Conservation (phyloP, 2,888 invertebrate genomes). For the Ametastegia equiseti region DNA sequence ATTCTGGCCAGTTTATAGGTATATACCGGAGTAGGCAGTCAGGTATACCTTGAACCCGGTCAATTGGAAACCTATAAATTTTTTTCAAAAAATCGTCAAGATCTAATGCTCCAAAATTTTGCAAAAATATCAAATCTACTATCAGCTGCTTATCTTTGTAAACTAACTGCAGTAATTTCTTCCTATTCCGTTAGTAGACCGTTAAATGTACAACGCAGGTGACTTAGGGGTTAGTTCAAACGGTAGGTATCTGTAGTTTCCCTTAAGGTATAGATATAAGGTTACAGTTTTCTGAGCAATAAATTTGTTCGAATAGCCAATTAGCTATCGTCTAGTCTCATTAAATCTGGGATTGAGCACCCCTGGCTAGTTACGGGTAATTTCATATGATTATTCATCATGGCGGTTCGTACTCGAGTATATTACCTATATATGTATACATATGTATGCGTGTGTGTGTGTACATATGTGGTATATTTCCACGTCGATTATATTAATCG, state of each 20-base stretch:
- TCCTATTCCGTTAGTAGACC: no score
- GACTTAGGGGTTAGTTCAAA: not conserved
- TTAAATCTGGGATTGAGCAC: slow-evolving; percentile 60
- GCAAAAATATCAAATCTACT: no score
- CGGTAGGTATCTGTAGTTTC: not conserved
- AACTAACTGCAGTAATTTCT: no score
- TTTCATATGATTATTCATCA: slow-evolving; percentile 68
- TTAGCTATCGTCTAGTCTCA: slow-evolving; percentile 35
- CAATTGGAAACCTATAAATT: not conserved
- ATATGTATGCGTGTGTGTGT: not conserved
- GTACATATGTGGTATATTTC: slow-evolving; percentile 57
- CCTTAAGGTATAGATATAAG: not conserved
- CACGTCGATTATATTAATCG: slow-evolving; percentile 65
- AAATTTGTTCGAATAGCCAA: slow-evolving; percentile 41
- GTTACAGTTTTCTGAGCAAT: slow-evolving; percentile 38
- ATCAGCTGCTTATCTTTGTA: not conserved
- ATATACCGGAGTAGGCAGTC: not conserved
- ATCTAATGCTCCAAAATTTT: not conserved
- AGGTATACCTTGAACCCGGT: not conserved
- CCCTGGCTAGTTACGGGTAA: slow-evolving; percentile 59
- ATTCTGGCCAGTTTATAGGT: not conserved
- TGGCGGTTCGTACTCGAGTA: slow-evolving; percentile 54
- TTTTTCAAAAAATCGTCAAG: not conserved
- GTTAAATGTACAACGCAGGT: not conserved
- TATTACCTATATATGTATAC: not conserved